These are phyloP conservation scores for Gymnosoma rotundatum DNA, from an alignment of 2,888 invertebrate species.

Conservation along the genomic window DNA sequence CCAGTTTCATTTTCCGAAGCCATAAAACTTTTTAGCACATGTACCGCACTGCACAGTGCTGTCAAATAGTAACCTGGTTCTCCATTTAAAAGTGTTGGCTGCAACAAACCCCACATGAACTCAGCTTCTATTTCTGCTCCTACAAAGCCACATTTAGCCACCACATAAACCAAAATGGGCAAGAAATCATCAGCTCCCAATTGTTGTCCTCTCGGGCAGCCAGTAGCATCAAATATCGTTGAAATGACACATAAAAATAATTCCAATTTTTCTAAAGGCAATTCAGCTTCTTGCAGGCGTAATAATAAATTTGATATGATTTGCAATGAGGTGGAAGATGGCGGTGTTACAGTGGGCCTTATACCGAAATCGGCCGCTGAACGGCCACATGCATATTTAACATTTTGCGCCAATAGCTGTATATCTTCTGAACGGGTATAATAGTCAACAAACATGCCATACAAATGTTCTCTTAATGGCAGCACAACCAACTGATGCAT, in stretches of 20 bases:
- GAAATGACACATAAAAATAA: constrained; percentile 94
- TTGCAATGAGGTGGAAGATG: constrained; percentile 88
- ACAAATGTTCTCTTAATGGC: constrained; percentile 92
- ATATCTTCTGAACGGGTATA: constrained; percentile 90
- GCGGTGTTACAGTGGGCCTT: constrained; percentile 88
- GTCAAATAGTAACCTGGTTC: constrained; percentile 98
- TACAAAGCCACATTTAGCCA: constrained; percentile 94
- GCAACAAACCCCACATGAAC: constrained; percentile 97
- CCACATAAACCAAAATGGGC: constrained; percentile 94
- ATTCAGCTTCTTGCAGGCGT: constrained; percentile 94
- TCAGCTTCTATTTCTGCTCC: constrained; percentile 97
- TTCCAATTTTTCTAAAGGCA: constrained; percentile 96
- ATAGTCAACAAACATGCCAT: constrained; percentile 93
- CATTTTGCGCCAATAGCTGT: constrained; percentile 85
- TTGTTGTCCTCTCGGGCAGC: constrained; percentile 81
- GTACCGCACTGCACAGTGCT: constrained; percentile 94
- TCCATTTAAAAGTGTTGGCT: constrained; percentile 94
- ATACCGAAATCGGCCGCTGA: constrained; percentile 81
- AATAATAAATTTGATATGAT: constrained; percentile 90
- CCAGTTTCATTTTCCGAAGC: constrained; percentile 81
- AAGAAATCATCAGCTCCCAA: constrained; percentile 94
- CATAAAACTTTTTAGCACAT: constrained; percentile 82
- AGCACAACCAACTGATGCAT: constrained; percentile 95
- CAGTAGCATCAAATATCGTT: constrained; percentile 89
- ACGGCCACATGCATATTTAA: constrained; percentile 81